Conservation (phyloP, 1,140 invertebrate genomes). For the Scaptodrosophila lebanonensis region DNA sequence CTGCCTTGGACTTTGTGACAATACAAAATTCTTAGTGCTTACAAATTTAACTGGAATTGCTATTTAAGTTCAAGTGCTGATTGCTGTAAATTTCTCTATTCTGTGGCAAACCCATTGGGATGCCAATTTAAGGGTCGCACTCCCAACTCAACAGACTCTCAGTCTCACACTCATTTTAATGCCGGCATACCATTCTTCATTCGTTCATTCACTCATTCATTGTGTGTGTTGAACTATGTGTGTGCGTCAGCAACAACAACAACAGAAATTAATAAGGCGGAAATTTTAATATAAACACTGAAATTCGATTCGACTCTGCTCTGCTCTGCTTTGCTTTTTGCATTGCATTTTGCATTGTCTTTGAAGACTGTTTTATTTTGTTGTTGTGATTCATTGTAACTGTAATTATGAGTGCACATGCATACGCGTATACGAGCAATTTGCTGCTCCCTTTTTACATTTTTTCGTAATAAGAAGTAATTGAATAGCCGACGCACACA, state of each 20-base stretch:
- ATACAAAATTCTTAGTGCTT: conserved; percentile 20
- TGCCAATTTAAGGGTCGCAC: conserved; percentile 70
- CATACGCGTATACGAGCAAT: no score
- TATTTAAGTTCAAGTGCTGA: conserved; percentile 22
- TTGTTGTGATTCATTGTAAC: no score
- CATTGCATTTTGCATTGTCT: conserved; percentile 57
- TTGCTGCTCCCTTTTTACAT: no score
- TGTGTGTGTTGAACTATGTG: conserved; percentile 33
- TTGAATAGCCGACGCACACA: no score
- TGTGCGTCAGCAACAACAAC: neutral
- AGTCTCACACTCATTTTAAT: conserved; percentile 65
- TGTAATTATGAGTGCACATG: no score
- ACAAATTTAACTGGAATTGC: conserved; percentile 6
- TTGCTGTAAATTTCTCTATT: conserved; percentile 29
- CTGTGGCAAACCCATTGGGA: conserved; percentile 40
- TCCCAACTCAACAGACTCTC: no score
- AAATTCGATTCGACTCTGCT: conserved; percentile 52
- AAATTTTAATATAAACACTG: conserved; percentile 71
- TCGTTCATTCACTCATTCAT: conserved; percentile 48
- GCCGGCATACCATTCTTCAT: conserved; percentile 17
- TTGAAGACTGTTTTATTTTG: no score
- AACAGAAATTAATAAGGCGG: conserved; percentile 58
- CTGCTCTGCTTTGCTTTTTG: conserved; percentile 42
- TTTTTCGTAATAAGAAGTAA: no score
- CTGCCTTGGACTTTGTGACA: conserved; percentile 45